Base-by-base conservation (phyloP, 2,113 vertebrate species). In the Limanda limanda region DNA sequence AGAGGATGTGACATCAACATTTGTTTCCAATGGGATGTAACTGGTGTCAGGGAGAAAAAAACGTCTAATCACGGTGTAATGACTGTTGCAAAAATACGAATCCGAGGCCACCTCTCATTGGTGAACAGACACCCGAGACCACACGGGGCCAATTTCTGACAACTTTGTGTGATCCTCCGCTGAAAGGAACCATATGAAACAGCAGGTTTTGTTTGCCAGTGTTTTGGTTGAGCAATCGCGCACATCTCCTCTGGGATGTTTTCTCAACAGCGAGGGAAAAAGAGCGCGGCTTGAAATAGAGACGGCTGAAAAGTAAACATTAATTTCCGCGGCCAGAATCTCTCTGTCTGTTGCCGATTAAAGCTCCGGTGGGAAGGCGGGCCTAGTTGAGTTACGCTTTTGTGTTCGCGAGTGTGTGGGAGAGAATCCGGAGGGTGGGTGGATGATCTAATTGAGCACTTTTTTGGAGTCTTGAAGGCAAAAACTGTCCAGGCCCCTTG, bases 231-330 rank as follows among this genome's bases (percentile, higher is more conserved):
- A 71, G 83, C 77, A 74, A 81, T 91, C 79, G 82, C 78, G 82
- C 80, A 71, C 82, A 12, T 84, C 84, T 89, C 81, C 87, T 86
- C 77, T 65, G 88, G 89, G 88, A 87, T 63, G 56, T 87, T 88
- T 91, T 89, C 88, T 69, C 85, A 87, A 87, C 86, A 90, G 71
- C 31, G 54, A 25, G 81, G 51, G 57, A 83, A 52, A 87, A 87
- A 71, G 78, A 78, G 70, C 66, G 57, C 37, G 2, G 83, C 76
- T 85, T 77, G 88, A 91, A 91, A 91, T 75, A 86, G 89, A 91
- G 88, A 89, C 59, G 51, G 65, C 74, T 60, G 72, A 58, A 89
- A 89, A 86, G 89, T 91, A 92, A 92, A 93, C 90, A 92, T 92
- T 92, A 73, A 92, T 93, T 92, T 92, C 91, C 88, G 81, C 68